phyloP scores from a whole-genome alignment of 2,797 vertebrate genomes.

The Hafferia zeledoni region DNA sequence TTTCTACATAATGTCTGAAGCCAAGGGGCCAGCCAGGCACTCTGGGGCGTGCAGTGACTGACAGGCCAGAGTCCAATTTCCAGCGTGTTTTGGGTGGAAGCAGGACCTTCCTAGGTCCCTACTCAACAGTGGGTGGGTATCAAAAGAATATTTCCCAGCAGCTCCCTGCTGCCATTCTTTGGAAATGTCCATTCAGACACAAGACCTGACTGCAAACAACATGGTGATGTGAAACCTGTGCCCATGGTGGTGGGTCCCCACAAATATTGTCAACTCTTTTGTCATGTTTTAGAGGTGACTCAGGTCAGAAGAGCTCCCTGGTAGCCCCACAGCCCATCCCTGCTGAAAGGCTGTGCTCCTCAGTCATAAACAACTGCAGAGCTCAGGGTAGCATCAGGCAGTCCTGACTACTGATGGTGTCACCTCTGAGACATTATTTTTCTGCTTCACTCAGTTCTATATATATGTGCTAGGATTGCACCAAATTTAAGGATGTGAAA shows the following conservation, averaged over 20 bases:
- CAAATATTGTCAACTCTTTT: neutral
- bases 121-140: neutral
- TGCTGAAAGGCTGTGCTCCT: neutral
- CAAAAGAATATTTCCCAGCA: neutral
- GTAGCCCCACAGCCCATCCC: neutral
- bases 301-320: neutral
- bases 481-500: constrained; percentile 30
- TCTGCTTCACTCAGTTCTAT: neutral
- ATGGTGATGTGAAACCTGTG: accelerated
- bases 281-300: neutral
- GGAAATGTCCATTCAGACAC: neutral
- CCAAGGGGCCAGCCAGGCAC: neutral
- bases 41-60: neutral
- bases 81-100: neutral
- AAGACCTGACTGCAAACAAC: neutral
- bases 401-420: neutral
- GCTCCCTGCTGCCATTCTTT: neutral
- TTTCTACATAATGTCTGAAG: neutral
- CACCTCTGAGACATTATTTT: neutral
- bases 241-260: neutral
- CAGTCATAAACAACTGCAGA: neutral
- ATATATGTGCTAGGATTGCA: neutral
- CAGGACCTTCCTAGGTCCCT: neutral
- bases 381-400: neutral
- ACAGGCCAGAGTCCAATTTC: neutral